Percentiles rank a stretch among this genome's conserved stretches.
These are phyloP conservation scores for Eudyptes chrysolophus DNA, from an alignment of 2,113 vertebrate species.

Conservation along the genomic window DNA sequence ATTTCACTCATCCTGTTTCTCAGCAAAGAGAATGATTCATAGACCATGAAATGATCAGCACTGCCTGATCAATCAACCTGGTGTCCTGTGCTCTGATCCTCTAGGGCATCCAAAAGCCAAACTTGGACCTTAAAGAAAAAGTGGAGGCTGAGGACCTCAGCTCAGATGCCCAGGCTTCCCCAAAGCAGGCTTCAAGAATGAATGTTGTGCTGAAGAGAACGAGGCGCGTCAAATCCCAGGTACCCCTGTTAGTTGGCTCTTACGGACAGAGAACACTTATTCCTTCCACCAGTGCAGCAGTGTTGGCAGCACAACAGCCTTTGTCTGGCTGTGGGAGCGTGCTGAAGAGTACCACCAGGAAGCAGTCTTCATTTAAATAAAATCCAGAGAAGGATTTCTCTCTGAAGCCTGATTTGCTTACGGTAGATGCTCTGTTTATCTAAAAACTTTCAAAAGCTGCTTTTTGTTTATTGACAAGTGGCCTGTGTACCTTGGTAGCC, in stretches of 20 bases:
- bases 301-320: not conserved
- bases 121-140: slow-evolving; percentile 80
- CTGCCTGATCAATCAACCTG: not conserved
- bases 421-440: not conserved
- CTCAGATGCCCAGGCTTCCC: slow-evolving; percentile 72
- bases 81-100: slow-evolving; percentile 59
- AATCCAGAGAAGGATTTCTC: not conserved
- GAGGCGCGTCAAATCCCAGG: slow-evolving; percentile 81
- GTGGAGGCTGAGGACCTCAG: slow-evolving; percentile 74
- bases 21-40: not conserved
- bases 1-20: not conserved
- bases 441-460: not conserved
- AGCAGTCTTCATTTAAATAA: not conserved
- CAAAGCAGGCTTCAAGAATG: slow-evolving; percentile 74
- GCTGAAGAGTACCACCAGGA: not conserved
- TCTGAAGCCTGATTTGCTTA: not conserved
- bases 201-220: slow-evolving; percentile 79
- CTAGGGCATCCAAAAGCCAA: slow-evolving; percentile 80
- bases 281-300: not conserved
- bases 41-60: not conserved
- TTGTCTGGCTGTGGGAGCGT: not conserved
- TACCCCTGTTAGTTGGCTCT: slow-evolving; percentile 6
- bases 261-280: not conserved
- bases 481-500: not conserved
- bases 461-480: not conserved